A percentile compares a stretch with the other conserved stretches of the same genome.
Conservation (phyloP, 2,113 vertebrate species). For the Lynx canadensis region DNA sequence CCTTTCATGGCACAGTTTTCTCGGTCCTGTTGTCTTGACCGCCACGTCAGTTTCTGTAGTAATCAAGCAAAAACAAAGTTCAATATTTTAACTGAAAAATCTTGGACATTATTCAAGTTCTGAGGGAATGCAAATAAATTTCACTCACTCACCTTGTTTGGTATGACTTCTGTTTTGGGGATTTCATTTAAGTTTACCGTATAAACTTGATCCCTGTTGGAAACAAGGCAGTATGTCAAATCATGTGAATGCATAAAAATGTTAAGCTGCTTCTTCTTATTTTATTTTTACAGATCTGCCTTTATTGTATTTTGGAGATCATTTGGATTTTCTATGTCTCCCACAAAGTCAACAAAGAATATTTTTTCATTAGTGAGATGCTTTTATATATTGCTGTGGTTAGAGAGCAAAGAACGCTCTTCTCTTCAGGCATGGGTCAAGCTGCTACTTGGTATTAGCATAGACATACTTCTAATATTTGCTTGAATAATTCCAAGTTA, state of each 20-base stretch:
- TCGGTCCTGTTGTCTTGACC: conserved; percentile 94
- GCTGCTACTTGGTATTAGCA: conserved; percentile 60
- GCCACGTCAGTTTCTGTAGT: conserved; percentile 96
- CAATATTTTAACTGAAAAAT: background rate
- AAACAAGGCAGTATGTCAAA: conserved; percentile 76
- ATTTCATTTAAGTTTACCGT: conserved; percentile 97
- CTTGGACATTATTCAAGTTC: background rate
- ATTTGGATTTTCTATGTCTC: conserved; percentile 71
- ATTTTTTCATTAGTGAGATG: conserved; percentile 61
- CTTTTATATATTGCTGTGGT: background rate
- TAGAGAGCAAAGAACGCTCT: background rate
- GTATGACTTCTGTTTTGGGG: conserved; percentile 95
- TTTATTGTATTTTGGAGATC: conserved; percentile 71
- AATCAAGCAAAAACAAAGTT: conserved; percentile 68
- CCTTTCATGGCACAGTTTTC: conserved; percentile 98
- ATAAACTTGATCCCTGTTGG: conserved; percentile 97
- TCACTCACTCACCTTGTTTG: conserved; percentile 92
- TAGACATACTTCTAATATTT: conserved; percentile 66
- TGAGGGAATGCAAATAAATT: background rate
- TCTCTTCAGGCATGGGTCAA: conserved; percentile 45
- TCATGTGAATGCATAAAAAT: conserved; percentile 52
- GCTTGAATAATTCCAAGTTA: conserved; percentile 78
- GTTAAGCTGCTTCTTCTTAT: conserved; percentile 39
- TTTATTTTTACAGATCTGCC: conserved; percentile 80
- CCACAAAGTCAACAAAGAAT: conserved; percentile 51